Base-by-base conservation (phyloP, 2,113 vertebrate species). In the Uria aalge region DNA sequence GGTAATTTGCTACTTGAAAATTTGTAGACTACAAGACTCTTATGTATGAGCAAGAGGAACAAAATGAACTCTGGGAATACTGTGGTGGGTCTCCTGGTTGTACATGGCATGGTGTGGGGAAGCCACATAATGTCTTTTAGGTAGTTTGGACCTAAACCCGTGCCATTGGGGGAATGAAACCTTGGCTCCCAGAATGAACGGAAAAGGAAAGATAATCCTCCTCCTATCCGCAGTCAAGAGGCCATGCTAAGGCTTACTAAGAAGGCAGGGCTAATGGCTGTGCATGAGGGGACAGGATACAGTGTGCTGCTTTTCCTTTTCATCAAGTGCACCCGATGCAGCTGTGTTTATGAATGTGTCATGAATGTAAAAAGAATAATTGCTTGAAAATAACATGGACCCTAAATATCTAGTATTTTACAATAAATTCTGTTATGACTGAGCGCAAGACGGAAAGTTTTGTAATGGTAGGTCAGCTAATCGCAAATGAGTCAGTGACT, bases 401-500 rank as follows among this genome's bases (percentile, higher is more conserved):
- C 98, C 98, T 98, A 99, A 99, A 99, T 99, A 99, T 99, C 99
- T 98, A 98, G 97, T 88, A 94, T 98, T 97, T 95, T 88, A 99
- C 99, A 99, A 99, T 99, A 97, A 97, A 98, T 97, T 98, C 99
- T 98, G 98, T 99, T 99, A 99, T 99, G 98, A 98, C 98, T 89
- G 96, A 97, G 96, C 89, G 91, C 63, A 90, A 97, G 97, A 98
- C 97, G 99, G 99, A 99, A 99, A 99, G 98, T 98, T 98, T 98
- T 98, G 98, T 98, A 98, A 98, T 27, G 57, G 93, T 97, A 98
- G 99, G 99, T 99, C 99, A 99, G 98, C 98, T 99, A 98, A 98
- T 99, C 99, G 95, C 98, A 99, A 98, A 98, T 98, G 98, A 98
- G 97, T 99, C 98, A 99, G 98, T 98, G 98, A 98, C 98, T 98